phyloP scores from a whole-genome alignment of 2,113 vertebrate genomes.

The Dromaius novaehollandiae region DNA sequence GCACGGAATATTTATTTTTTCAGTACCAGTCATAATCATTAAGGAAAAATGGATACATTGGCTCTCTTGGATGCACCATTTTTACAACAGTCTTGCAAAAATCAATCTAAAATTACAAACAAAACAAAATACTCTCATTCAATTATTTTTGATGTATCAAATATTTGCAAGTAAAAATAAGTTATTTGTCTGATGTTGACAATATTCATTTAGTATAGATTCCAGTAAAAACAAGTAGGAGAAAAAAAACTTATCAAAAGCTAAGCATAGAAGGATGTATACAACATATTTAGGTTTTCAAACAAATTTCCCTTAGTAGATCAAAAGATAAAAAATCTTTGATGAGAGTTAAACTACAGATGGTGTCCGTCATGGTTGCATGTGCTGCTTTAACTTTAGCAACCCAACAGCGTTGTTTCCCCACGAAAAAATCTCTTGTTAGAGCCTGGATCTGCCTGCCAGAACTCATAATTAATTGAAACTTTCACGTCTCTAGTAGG shows the following conservation, averaged over 20 bases:
- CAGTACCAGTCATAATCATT: background rate
- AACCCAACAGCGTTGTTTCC: fast-evolving
- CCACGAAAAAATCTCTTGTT: background rate
- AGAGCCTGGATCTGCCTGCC: background rate
- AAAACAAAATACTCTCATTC: background rate
- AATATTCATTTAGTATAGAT: background rate
- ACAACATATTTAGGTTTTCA: background rate
- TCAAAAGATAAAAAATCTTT: background rate
- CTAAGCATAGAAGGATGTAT: background rate
- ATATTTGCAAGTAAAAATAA: background rate
- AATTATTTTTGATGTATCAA: background rate
- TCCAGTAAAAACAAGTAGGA: background rate
- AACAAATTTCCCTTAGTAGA: background rate
- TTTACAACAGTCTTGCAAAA: background rate
- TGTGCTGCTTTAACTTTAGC: background rate
- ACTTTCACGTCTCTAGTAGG: background rate
- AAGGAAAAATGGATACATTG: background rate
- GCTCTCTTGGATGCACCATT: background rate
- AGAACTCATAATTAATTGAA: background rate
- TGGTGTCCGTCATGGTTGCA: no score
- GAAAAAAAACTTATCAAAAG: background rate
- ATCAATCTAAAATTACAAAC: background rate
- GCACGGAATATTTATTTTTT: background rate
- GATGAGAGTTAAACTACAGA: background rate
- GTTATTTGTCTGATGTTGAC: background rate